phyloP scores from a whole-genome alignment of 92 coral and sea anemone species.

The Palythoa grandis region DNA sequence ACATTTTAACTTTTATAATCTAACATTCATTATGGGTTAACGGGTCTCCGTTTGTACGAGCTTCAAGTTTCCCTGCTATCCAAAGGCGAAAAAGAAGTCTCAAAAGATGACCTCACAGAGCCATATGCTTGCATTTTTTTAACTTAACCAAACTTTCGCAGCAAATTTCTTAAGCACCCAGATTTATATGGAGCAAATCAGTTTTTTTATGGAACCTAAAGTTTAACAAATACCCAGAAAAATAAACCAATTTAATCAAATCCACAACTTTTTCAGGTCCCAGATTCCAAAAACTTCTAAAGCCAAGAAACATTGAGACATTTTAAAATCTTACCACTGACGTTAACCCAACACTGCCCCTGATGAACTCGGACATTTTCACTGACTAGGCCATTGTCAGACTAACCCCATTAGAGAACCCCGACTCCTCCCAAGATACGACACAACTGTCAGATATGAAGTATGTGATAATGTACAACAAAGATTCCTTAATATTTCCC shows the following conservation, averaged over 20 bases:
- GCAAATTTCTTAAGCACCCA: not conserved
- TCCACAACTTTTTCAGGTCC: not conserved
- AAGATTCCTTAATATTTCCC: not conserved
- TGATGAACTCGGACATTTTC: no score
- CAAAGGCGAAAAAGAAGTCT: no score
- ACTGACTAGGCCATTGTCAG: not conserved
- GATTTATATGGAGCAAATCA: not conserved
- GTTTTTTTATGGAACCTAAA: not conserved
- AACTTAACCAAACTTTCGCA: not conserved
- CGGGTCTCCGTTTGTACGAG: no score
- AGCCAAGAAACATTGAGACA: not conserved
- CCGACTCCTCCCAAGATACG: not conserved
- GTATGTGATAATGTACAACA: not conserved
- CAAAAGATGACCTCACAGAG: no score
- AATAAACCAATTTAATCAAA: not conserved
- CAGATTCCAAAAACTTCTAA: not conserved
- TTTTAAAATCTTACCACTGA: no score
- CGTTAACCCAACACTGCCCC: no score
- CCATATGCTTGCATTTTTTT: no score
- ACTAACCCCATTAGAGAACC: not conserved
- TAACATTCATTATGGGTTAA: no score
- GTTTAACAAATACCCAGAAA: not conserved
- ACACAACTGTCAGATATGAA: not conserved
- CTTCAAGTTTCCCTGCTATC: no score
- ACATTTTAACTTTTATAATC: no score